phyloP scores from a whole-genome alignment of 2,888 invertebrate genomes.

The Rotaria magnacalcarata region DNA sequence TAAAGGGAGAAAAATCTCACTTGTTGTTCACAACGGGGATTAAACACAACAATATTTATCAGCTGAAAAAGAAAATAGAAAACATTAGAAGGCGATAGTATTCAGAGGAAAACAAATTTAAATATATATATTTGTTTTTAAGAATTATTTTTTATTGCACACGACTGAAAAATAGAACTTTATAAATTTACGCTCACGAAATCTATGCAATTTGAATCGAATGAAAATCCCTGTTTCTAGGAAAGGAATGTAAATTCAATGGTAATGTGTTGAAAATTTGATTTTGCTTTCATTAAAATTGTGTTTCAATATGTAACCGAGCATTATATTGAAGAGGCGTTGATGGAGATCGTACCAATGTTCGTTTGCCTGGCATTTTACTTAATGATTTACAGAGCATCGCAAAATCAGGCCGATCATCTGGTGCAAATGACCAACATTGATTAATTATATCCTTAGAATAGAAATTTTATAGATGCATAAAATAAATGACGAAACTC shows the following conservation, averaged over 20 bases:
- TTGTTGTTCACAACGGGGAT: not conserved
- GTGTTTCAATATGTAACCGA: slow-evolving; percentile 14
- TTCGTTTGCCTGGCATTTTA: slow-evolving; percentile 81
- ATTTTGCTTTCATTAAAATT: not conserved
- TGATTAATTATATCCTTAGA: slow-evolving; percentile 81
- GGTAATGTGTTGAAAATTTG: not conserved
- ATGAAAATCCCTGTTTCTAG: not conserved
- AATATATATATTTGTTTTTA: too few relatives aligned
- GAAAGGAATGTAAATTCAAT: not conserved
- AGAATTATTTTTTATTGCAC: not conserved
- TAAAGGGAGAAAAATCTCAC: not conserved
- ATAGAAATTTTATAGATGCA: slow-evolving; percentile 44
- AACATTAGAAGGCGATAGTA: not conserved
- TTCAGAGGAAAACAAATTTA: not conserved
- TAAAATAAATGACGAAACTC: too few relatives aligned
- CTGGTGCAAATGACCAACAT: slow-evolving; percentile 84
- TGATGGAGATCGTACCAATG: slow-evolving; percentile 89
- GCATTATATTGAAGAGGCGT: slow-evolving; percentile 80
- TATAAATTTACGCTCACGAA: too few relatives aligned
- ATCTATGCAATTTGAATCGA: too few relatives aligned
- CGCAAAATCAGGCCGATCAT: slow-evolving; percentile 83
- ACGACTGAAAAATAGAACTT: not conserved
- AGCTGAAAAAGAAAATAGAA: not conserved
- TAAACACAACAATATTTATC: not conserved
- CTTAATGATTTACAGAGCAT: slow-evolving; percentile 75